phyloP scores from a whole-genome alignment of 2,113 vertebrate genomes.

The Hemiprocne comata region DNA sequence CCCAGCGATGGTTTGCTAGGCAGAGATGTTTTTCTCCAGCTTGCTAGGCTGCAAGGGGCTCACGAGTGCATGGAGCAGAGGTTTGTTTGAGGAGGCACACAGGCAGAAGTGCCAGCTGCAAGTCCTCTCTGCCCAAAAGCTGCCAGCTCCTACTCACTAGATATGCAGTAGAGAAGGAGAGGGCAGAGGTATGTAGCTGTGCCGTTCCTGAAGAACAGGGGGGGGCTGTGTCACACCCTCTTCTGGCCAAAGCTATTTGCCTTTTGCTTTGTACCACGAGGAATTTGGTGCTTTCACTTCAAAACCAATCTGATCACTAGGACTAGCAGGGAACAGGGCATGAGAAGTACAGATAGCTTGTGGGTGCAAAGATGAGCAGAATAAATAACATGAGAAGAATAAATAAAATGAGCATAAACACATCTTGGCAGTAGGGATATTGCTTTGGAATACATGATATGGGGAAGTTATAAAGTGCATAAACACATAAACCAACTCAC shows the following conservation, averaged over 20 bases:
- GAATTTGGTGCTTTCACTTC: background rate
- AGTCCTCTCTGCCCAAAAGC: background rate
- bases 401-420: background rate
- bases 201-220: background rate
- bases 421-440: background rate
- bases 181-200: background rate
- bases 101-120: background rate
- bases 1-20: background rate
- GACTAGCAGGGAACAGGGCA: background rate
- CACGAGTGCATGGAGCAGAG: background rate
- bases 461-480: background rate
- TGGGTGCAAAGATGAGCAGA: background rate
- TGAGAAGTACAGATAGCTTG: fast-evolving
- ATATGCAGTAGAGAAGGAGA: background rate
- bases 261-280: background rate
- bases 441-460: background rate
- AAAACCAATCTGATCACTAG: background rate
- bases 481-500: background rate
- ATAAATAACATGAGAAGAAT: background rate
- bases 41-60: background rate
- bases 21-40: background rate
- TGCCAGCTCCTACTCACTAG: background rate
- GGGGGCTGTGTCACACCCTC: no score
- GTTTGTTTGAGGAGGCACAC: background rate
- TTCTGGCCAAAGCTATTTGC: background rate